These are phyloP conservation scores for Laticauda colubrina DNA, from an alignment of 2,113 vertebrate species.

Conservation along the genomic window DNA sequence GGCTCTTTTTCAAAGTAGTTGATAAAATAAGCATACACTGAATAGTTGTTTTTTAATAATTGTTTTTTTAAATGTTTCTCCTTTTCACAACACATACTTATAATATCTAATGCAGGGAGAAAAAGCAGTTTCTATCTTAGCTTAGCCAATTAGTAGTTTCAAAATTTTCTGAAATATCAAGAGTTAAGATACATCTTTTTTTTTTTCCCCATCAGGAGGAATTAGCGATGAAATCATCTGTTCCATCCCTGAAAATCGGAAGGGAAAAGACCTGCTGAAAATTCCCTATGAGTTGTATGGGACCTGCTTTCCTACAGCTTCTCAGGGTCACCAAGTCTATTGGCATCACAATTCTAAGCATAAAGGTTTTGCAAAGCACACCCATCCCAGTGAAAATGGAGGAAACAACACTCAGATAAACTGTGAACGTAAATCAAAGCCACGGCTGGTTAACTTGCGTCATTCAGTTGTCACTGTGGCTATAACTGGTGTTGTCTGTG, in stretches of 20 bases:
- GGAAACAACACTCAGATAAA: slow-evolving; percentile 49
- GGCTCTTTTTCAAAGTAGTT: neutral
- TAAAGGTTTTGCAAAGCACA: slow-evolving; percentile 52
- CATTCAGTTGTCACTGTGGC: slow-evolving; percentile 90
- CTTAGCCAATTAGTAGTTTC: neutral
- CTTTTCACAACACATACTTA: slow-evolving; percentile 33
- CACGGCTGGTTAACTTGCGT: slow-evolving; percentile 80
- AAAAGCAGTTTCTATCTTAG: slow-evolving; percentile 18
- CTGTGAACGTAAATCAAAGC: slow-evolving; percentile 82
- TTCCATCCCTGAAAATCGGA: slow-evolving; percentile 79
- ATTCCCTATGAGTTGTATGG: slow-evolving; percentile 91
- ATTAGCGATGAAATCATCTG: slow-evolving; percentile 83
- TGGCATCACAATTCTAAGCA: slow-evolving; percentile 70
- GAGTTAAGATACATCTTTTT: neutral
- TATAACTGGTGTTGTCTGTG: slow-evolving; percentile 91
- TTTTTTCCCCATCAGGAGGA: slow-evolving; percentile 77
- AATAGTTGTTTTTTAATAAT: neutral
- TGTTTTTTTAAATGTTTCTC: neutral
- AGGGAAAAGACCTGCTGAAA: slow-evolving; percentile 81
- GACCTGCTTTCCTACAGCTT: slow-evolving; percentile 76
- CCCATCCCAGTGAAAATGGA: slow-evolving; percentile 12
- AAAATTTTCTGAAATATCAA: neutral
- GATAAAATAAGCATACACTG: neutral
- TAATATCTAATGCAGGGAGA: slow-evolving; percentile 15
- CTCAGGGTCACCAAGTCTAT: slow-evolving; percentile 72